phyloP scores from a whole-genome alignment of 2,888 invertebrate genomes.

The Gerris lacustris region DNA sequence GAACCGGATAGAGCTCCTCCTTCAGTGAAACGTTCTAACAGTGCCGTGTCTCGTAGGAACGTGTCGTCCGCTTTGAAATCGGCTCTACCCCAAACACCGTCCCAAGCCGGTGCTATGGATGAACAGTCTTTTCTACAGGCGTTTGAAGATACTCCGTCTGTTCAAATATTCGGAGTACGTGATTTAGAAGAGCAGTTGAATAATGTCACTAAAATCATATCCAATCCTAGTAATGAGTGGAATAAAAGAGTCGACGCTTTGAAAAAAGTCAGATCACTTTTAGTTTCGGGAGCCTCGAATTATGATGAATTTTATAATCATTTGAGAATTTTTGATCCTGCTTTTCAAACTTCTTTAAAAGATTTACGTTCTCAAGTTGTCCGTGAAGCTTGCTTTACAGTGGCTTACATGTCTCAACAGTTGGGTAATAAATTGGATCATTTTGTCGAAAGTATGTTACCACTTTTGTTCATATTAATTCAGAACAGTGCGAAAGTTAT shows the following conservation, averaged over 20 bases:
- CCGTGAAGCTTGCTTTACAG: conserved; percentile 87
- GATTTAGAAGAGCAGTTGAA: conserved; percentile 74
- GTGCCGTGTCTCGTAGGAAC: neutral
- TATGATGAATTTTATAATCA: conserved; percentile 59
- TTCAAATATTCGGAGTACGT: conserved; percentile 68
- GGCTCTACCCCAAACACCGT: neutral
- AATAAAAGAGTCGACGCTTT: conserved; percentile 86
- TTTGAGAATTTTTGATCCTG: conserved; percentile 64
- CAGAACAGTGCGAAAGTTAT: conserved; percentile 94
- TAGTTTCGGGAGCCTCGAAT: conserved; percentile 69
- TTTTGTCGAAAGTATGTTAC: conserved; percentile 70
- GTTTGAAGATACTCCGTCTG: conserved; percentile 69
- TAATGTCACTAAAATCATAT: conserved; percentile 58
- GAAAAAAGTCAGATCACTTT: conserved; percentile 69
- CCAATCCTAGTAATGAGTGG: conserved; percentile 80
- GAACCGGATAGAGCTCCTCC: conserved; percentile 3
- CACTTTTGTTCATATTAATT: conserved; percentile 74
- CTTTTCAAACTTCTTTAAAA: conserved; percentile 69
- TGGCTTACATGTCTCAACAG: conserved; percentile 80
- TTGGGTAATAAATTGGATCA: conserved; percentile 72
- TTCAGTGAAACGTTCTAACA: neutral
- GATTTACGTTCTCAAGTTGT: conserved; percentile 85
- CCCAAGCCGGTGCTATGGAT: conserved; percentile 70
- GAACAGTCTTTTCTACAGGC: conserved; percentile 74
- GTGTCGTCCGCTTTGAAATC: neutral